A percentile compares a stretch with the other conserved stretches of the same genome.
Evolutionary conservation across 2,888 invertebrate species (phyloP).

Genomic region (Rhagium mordax): DNA sequence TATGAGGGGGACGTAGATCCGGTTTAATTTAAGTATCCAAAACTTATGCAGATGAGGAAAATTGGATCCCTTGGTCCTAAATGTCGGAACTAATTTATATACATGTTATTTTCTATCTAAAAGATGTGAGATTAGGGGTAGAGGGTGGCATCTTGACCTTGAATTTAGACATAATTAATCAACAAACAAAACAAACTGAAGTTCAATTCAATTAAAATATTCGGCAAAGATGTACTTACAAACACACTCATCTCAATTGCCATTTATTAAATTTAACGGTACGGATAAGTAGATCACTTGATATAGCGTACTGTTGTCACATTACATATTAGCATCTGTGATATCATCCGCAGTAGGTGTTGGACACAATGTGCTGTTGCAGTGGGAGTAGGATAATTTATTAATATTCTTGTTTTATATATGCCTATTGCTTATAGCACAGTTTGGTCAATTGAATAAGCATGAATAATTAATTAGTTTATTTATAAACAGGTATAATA

Average conservation of each 20-base stretch:
- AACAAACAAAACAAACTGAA: neutral
- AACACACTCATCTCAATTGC: constrained; percentile 4
- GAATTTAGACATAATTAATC: too few relatives aligned
- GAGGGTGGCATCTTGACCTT: too few relatives aligned
- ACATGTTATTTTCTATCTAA: too few relatives aligned
- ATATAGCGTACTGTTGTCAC: constrained; percentile 9
- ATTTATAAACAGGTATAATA: constrained; percentile 8
- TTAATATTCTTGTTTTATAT: constrained; percentile 11
- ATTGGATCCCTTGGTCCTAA: neutral
- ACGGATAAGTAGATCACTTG: constrained; percentile 20
- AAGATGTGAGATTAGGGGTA: too few relatives aligned
- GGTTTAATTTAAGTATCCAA: neutral
- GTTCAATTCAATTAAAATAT: neutral
- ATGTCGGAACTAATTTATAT: neutral
- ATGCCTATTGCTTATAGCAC: neutral
- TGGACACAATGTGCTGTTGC: neutral
- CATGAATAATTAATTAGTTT: constrained; percentile 21
- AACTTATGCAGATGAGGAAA: neutral
- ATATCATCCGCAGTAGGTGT: constrained; percentile 15
- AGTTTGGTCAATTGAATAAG: constrained; percentile 13
- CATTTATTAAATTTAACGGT: constrained; percentile 6
- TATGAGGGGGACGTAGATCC: neutral
- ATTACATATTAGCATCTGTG: constrained; percentile 8
- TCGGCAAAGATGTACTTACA: neutral
- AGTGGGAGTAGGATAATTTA: constrained; percentile 18